phyloP scores from a whole-genome alignment of 2,888 invertebrate genomes.

The Netelia inedita region DNA sequence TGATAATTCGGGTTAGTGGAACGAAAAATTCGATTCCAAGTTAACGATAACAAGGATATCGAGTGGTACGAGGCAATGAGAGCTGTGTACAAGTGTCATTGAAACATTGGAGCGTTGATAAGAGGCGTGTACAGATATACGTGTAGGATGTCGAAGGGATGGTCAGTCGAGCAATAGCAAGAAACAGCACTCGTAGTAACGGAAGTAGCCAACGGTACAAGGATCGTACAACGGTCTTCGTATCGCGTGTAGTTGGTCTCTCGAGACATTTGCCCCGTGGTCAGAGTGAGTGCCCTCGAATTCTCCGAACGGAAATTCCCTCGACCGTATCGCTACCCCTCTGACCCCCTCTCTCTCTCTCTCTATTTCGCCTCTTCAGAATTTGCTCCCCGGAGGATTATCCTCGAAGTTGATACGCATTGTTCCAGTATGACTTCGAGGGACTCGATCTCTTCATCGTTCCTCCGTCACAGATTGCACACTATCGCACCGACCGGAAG shows the following conservation, averaged over 20 bases:
- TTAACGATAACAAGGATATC: not conserved
- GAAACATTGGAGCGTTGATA: constrained; percentile 8
- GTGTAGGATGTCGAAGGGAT: constrained; percentile 22
- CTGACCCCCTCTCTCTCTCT: not conserved
- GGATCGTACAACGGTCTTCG: constrained; percentile 23
- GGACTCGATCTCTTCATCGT: constrained; percentile 1
- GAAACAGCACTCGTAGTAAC: constrained; percentile 45
- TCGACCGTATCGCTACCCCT: constrained; percentile 2
- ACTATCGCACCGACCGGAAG: not conserved
- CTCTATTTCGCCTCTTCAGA: not conserved
- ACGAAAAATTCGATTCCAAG: too few relatives aligned
- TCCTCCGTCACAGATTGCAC: not conserved
- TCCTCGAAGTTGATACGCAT: constrained; percentile 4
- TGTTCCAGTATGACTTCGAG: constrained; percentile 10
- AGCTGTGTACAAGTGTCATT: constrained; percentile 23
- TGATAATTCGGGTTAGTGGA: too few relatives aligned
- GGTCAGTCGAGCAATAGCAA: constrained; percentile 34
- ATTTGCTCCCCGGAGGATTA: constrained; percentile 34
- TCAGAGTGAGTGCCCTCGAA: constrained; percentile 33
- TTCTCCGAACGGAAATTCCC: constrained; percentile 38
- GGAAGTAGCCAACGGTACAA: constrained; percentile 33
- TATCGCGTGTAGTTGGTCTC: constrained; percentile 46
- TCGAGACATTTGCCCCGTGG: constrained; percentile 48
- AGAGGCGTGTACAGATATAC: constrained; percentile 26
- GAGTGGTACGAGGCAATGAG: constrained; percentile 3